A percentile compares a stretch with the other conserved stretches of the same genome.
Conservation (phyloP, 2,888 invertebrate genomes). For the Philereme transversata region DNA sequence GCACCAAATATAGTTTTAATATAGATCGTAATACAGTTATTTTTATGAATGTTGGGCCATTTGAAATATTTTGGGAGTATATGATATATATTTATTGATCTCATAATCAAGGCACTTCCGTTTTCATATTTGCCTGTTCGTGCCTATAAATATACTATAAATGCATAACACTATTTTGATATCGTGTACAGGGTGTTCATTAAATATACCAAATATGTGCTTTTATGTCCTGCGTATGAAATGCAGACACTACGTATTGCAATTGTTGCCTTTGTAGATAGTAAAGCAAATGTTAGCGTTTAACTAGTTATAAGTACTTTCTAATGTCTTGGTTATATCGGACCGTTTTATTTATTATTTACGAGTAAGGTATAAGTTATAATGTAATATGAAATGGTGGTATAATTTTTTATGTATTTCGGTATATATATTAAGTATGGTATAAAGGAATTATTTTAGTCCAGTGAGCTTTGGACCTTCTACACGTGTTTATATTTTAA, state of each 20-base stretch:
- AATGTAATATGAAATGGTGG: conserved; percentile 8
- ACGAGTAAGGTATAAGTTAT: conserved; percentile 11
- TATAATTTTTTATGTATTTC: conserved; percentile 8
- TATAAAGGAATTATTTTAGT: conserved; percentile 25
- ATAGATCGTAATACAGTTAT: conserved; percentile 32
- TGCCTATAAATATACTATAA: conserved; percentile 58
- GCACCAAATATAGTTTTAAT: conserved; percentile 41
- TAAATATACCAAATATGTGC: conserved; percentile 80
- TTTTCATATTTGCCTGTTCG: conserved; percentile 68
- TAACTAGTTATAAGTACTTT: conserved; percentile 7
- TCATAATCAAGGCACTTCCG: conserved; percentile 67
- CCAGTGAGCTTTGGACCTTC: conserved; percentile 20
- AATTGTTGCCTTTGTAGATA: conserved; percentile 76
- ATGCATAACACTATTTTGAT: conserved; percentile 75
- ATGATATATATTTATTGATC: conserved; percentile 74
- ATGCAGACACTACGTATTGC: conserved; percentile 54
- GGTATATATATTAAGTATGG: conserved; percentile 16
- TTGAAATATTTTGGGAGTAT: conserved; percentile 39
- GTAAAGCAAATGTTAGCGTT: conserved; percentile 35
- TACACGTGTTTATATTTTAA: conserved; percentile 19
- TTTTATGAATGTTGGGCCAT: conserved; percentile 35
- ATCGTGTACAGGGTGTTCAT: conserved; percentile 81
- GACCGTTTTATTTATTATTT: conserved; percentile 17
- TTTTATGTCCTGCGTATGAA: conserved; percentile 68
- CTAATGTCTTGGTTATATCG: conserved; percentile 13